Percentiles rank a stretch among this genome's conserved stretches.
phyloP scores from a whole-genome alignment of 2,888 invertebrate genomes.

The Lissonota sp. region DNA sequence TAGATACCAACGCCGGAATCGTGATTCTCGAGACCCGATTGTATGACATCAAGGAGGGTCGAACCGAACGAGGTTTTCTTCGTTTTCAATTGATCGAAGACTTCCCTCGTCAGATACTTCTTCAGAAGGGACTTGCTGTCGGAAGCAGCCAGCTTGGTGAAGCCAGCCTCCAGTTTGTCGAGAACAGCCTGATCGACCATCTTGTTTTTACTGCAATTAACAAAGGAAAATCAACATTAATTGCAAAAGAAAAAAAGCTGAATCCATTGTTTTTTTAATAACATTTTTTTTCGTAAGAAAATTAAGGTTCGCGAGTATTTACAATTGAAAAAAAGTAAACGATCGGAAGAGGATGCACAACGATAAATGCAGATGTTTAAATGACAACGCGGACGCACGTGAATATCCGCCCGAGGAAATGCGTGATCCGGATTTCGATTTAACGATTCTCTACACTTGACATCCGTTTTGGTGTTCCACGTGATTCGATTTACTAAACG shows the following conservation, averaged over 20 bases:
- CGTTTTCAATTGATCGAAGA: constrained; percentile 96
- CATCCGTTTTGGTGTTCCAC: constrained; percentile 62
- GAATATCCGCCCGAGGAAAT: constrained; percentile 60
- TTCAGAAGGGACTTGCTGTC: constrained; percentile 98
- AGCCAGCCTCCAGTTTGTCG: constrained; percentile 96
- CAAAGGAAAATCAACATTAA: constrained; percentile 10
- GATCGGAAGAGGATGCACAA: constrained; percentile 29
- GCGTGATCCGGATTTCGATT: constrained; percentile 66
- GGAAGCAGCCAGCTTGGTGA: constrained; percentile 93
- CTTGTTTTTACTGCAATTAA: constrained; percentile 87
- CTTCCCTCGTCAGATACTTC: constrained; percentile 96
- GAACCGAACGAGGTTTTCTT: constrained; percentile 97
- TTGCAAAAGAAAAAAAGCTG: not conserved
- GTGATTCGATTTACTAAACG: constrained; percentile 59
- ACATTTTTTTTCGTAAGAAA: not conserved
- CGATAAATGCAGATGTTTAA: constrained; percentile 45
- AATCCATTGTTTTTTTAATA: not conserved
- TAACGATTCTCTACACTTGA: constrained; percentile 42
- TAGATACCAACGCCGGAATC: constrained; percentile 99
- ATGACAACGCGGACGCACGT: constrained; percentile 14
- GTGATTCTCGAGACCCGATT: constrained; percentile 97
- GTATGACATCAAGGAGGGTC: constrained; percentile 96
- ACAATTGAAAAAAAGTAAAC: constrained; percentile 1
- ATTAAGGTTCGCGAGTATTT: not conserved
- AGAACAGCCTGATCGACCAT: constrained; percentile 97